Evolutionary conservation across 2,888 invertebrate species (phyloP), one percentile per base, ranked within the genome.

Genomic region (Coenonympha arcania): DNA sequence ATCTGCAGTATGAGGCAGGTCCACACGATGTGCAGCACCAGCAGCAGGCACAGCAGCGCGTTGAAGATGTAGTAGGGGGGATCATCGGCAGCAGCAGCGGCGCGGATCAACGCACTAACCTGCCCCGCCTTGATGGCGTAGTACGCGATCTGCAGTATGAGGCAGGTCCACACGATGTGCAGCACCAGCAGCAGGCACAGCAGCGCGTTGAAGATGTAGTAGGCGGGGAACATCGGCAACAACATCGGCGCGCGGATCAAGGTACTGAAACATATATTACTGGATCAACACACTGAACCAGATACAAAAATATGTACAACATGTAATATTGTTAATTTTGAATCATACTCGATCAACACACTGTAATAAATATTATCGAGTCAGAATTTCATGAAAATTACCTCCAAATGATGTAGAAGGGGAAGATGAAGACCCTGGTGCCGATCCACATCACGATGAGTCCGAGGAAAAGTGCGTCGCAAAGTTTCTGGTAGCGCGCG

Each of bases 31-130:
- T 98, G 97, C 48, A 98, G 89, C 22, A 91, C 73, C 45, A 96
- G 87, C n/a, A n/a, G 88, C 63, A 95, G 83, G 57, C 92, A 89
- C 49, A 98, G 88, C 69, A 98, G 88, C 36, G 91, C 88, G 86
- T 97, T 96, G 85, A 98, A 96, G 68, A 98, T 94, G 78, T 95
- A 96, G 83, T 96, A 96, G 19, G 95, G 45, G 96, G 93, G 82
- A 95, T 96, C 93, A 96, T 93, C 39, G 94, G 93, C 50, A 98
- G 88, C 62, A 95, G 83, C 50, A 98, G 88, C 69, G 98, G 88
- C 36, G 91, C 88, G 86, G n/a, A n/a, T n/a, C n/a, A n/a, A n/a
- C 5, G 26, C 15, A 39, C 69, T 68, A 68, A 93, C 91, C 89
- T 92, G 89, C 58, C 93, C 93, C 45, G 89, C 90, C 61, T 88